Conservation (phyloP, 1,140 invertebrate species). For the Mylabris phalerata region DNA sequence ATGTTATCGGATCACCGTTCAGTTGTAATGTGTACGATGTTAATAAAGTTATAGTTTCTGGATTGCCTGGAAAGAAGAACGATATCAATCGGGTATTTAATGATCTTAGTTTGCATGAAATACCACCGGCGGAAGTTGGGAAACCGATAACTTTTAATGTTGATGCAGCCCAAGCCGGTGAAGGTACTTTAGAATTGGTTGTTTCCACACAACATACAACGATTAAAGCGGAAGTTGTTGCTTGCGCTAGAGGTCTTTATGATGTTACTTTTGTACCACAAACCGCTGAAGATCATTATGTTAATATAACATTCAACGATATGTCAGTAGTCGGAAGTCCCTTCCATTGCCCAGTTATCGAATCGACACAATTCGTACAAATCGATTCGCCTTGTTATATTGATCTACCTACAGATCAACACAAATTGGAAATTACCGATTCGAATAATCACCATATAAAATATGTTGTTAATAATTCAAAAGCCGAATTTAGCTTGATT, state of each 20-base stretch:
- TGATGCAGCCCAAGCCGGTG: slow-evolving; percentile 91
- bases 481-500: slow-evolving; percentile 37
- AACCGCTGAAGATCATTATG: slow-evolving; percentile 82
- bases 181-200: slow-evolving; percentile 90
- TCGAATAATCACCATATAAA: slow-evolving; percentile 38
- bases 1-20: slow-evolving; percentile 85
- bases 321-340: slow-evolving; percentile 87
- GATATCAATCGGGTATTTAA: slow-evolving; percentile 42
- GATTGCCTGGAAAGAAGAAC: slow-evolving; percentile 48
- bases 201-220: slow-evolving; percentile 86
- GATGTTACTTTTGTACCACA: slow-evolving; percentile 95
- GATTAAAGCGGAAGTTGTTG: slow-evolving; percentile 75
- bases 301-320: slow-evolving; percentile 96
- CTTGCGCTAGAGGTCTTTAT: slow-evolving; percentile 84
- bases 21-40: slow-evolving; percentile 91
- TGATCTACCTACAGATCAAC: slow-evolving; percentile 43
- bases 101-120: slow-evolving; percentile 48
- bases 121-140: slow-evolving; percentile 60
- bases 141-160: slow-evolving; percentile 86
- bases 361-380: slow-evolving; percentile 46
- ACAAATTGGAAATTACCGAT: slow-evolving; percentile 38
- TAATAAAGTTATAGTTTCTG: slow-evolving; percentile 73
- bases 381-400: slow-evolving; percentile 48
- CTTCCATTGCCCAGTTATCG: slow-evolving; percentile 60
- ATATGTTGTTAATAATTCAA: slow-evolving; percentile 36